These are phyloP conservation scores for Ibycter americanus DNA, from an alignment of 2,797 vertebrate species.

Conservation along the genomic window DNA sequence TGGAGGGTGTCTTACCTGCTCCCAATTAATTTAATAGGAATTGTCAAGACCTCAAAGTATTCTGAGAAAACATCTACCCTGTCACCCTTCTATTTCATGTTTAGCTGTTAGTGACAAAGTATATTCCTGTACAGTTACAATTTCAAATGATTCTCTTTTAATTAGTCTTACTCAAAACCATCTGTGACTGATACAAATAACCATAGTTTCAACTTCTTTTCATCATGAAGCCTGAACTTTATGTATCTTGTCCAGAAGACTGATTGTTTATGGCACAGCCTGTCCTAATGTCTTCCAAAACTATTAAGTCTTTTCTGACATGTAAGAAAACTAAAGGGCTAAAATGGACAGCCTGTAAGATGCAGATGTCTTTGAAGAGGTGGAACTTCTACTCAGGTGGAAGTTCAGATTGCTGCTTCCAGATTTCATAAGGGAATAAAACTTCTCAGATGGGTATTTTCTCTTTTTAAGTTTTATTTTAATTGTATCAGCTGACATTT, in stretches of 20 bases:
- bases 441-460: neutral
- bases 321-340: neutral
- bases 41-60: neutral
- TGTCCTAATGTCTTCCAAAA: neutral
- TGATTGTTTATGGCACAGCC: neutral
- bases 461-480: neutral
- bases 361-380: neutral
- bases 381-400: neutral
- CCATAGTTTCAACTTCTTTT: neutral
- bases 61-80: neutral
- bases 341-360: neutral
- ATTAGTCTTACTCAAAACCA: conserved; percentile 7
- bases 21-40: conserved; percentile 20
- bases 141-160: neutral
- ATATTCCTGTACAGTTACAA: neutral
- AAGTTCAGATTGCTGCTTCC: neutral
- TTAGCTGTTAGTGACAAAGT: neutral
- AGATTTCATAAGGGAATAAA: neutral
- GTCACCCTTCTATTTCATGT: neutral
- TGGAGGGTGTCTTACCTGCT: neutral
- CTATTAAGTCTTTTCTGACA: neutral
- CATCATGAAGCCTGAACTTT: conserved; percentile 6
- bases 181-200: neutral
- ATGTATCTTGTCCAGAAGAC: neutral
- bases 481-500: neutral